These are phyloP conservation scores for Pangasianodon gigas DNA, from an alignment of 2,113 vertebrate species.

Conservation along the genomic window DNA sequence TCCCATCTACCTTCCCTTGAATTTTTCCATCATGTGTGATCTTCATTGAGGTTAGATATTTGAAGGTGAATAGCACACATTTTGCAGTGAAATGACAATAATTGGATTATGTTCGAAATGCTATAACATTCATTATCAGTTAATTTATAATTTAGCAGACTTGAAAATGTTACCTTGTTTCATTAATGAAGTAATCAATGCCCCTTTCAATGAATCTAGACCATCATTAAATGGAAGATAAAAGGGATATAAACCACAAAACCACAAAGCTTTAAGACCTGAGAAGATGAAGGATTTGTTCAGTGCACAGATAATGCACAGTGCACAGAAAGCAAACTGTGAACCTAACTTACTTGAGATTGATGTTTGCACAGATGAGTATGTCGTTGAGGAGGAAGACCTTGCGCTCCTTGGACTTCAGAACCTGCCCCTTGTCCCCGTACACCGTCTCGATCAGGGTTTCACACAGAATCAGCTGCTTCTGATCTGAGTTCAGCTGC, in stretches of 20 bases:
- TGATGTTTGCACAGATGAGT: slow-evolving; percentile 88
- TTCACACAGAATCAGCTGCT: slow-evolving; percentile 85
- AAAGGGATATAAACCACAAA: not conserved
- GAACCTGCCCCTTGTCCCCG: slow-evolving; percentile 84
- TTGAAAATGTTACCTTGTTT: slow-evolving; percentile 54
- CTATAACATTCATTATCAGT: slow-evolving; percentile 4
- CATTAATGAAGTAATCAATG: slow-evolving; percentile 50
- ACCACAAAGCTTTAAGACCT: not conserved
- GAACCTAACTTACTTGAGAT: slow-evolving; percentile 78
- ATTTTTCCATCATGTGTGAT: slow-evolving; percentile 50
- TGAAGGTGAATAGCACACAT: not conserved
- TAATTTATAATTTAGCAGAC: slow-evolving; percentile 19
- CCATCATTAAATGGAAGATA: slow-evolving; percentile 29
- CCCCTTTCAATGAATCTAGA: slow-evolving; percentile 48
- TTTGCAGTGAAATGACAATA: slow-evolving; percentile 17
- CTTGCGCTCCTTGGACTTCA: slow-evolving; percentile 89
- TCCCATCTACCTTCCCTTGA: slow-evolving; percentile 32
- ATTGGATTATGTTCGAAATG: slow-evolving; percentile 34
- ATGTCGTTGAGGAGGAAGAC: slow-evolving; percentile 87
- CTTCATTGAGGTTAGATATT: slow-evolving; percentile 26
- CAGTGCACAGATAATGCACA: not conserved
- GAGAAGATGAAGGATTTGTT: not conserved
- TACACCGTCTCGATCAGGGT: slow-evolving; percentile 87
- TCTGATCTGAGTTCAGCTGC: slow-evolving; percentile 82
- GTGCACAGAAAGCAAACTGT: not conserved